A percentile compares a stretch with the other conserved stretches of the same genome.
Evolutionary conservation across 2,113 vertebrate genomes (phyloP).

Genomic region (Todiramphus saurophagus): DNA sequence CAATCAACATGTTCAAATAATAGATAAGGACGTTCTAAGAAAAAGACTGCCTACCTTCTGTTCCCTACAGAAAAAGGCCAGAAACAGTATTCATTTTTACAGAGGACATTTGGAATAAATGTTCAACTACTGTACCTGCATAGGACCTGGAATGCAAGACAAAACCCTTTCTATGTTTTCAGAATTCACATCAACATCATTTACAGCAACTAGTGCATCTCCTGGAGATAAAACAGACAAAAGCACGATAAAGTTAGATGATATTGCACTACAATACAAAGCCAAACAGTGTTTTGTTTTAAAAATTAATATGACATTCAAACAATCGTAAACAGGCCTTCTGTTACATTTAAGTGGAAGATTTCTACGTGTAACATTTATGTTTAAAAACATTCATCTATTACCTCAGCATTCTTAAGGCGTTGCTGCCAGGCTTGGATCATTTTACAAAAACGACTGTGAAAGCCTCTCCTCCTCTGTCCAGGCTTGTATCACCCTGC

Average conservation of each 20-base stretch:
- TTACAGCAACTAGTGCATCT: constrained; percentile 90
- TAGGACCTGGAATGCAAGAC: constrained; percentile 92
- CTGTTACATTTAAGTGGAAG: background rate
- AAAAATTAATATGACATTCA: background rate
- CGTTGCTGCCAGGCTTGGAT: background rate
- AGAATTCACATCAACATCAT: constrained; percentile 91
- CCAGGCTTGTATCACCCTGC: background rate
- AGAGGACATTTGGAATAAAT: background rate
- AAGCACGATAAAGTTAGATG: background rate
- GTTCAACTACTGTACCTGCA: constrained; percentile 80
- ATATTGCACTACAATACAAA: background rate
- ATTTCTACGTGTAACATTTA: background rate
- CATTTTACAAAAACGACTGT: background rate
- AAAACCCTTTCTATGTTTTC: constrained; percentile 96
- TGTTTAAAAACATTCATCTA: background rate
- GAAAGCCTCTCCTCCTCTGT: background rate
- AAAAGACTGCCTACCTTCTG: background rate
- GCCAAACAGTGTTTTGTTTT: background rate
- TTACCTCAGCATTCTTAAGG: background rate
- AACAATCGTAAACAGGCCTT: background rate
- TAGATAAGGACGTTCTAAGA: background rate
- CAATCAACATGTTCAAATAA: background rate
- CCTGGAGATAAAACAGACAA: constrained; percentile 75
- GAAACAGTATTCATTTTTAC: background rate
- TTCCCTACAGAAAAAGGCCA: background rate